phyloP scores from a whole-genome alignment of 2,888 invertebrate genomes.

The Rhyacophila evoluta region DNA sequence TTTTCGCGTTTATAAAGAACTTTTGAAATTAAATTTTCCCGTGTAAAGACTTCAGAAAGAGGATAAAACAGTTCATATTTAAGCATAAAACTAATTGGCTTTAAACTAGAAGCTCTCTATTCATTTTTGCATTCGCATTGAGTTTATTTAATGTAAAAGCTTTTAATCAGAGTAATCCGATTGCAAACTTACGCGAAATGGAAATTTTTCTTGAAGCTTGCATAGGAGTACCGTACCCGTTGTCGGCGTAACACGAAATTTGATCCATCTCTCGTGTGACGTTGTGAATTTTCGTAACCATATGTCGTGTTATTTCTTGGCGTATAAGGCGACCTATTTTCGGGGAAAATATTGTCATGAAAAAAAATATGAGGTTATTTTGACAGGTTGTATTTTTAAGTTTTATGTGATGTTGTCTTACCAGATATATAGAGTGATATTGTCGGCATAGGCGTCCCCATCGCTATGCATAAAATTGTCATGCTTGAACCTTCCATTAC shows the following conservation, averaged over 20 bases:
- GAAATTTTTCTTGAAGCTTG: constrained; percentile 84
- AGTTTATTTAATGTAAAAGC: not conserved
- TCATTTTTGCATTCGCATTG: not conserved
- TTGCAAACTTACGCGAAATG: constrained; percentile 79
- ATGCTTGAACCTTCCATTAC: constrained; percentile 88
- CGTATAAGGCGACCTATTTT: constrained; percentile 75
- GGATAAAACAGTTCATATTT: not conserved
- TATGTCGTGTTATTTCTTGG: constrained; percentile 84
- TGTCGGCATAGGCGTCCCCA: constrained; percentile 88
- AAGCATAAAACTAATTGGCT: not conserved
- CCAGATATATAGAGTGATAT: constrained; percentile 86
- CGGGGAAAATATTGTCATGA: constrained; percentile 28
- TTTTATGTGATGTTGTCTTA: constrained; percentile 50
- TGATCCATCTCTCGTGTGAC: constrained; percentile 88
- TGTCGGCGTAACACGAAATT: constrained; percentile 89
- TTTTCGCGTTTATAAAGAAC: not conserved
- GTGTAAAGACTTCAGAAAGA: not conserved
- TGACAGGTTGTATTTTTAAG: not conserved
- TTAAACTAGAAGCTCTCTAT: no score
- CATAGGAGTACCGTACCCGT: constrained; percentile 89
- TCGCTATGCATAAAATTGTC: constrained; percentile 86
- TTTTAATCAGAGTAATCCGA: not conserved
- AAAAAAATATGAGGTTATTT: not conserved
- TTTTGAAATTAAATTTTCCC: not conserved
- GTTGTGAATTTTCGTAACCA: constrained; percentile 88